phyloP scores from a whole-genome alignment of 2,797 vertebrate species.

The Phoeniculus purpureus region DNA sequence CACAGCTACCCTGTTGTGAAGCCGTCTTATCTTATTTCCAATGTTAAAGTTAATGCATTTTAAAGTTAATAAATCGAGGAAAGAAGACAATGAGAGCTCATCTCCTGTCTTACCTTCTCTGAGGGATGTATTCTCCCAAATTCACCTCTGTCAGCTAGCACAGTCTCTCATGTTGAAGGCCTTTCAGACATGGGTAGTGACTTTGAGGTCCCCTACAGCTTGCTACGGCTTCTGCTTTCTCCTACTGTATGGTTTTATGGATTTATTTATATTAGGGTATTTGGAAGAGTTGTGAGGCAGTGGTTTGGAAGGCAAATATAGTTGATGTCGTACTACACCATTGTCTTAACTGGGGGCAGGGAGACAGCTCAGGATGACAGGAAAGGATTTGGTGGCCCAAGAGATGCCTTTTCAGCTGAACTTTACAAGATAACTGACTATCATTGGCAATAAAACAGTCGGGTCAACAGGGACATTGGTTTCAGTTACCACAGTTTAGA shows the following conservation, averaged over 20 bases:
- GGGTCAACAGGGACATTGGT: neutral
- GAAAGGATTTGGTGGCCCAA: conserved; percentile 14
- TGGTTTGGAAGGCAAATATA: conserved; percentile 33
- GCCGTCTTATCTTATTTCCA: neutral
- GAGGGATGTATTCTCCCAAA: conserved; percentile 8
- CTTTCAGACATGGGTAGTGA: neutral
- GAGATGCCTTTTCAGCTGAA: conserved; percentile 58
- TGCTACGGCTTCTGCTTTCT: conserved; percentile 33
- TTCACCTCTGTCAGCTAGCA: neutral
- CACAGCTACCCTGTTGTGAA: neutral
- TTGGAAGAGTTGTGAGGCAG: conserved; percentile 14
- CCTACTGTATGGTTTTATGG: conserved; percentile 13
- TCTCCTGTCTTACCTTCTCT: conserved; percentile 13
- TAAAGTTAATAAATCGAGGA: conserved; percentile 8
- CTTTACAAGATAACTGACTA: conserved; percentile 19
- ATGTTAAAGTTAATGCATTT: conserved; percentile 37
- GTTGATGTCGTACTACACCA: neutral
- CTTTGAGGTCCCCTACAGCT: conserved; percentile 45
- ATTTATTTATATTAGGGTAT: conserved; percentile 37
- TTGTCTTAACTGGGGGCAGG: conserved; percentile 2
- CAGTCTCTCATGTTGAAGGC: neutral
- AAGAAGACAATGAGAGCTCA: neutral
- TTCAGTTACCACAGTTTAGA: conserved; percentile 6
- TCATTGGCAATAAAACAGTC: neutral
- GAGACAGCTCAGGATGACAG: neutral